Base-by-base conservation (phyloP, 2,888 invertebrate genomes). In the Lepidonotus clava region DNA sequence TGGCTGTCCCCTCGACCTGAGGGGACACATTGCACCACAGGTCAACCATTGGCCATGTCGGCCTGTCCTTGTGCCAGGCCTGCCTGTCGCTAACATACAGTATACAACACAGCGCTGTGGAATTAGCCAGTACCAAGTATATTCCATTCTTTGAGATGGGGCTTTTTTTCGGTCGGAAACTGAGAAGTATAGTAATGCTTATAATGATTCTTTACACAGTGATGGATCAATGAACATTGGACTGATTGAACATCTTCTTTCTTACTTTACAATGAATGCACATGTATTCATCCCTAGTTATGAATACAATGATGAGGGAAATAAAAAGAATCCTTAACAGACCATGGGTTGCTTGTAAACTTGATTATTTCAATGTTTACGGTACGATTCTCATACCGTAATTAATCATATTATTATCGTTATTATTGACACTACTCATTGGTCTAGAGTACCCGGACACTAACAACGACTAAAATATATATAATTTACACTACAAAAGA, bases 401-500 rank as follows among this genome's bases (percentile, higher is more conserved):
- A n/a, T n/a, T n/a, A n/a, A n/a, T n/a, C n/a, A n/a, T n/a, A n/a
- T n/a, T n/a, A n/a, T n/a, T n/a, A n/a, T n/a, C n/a, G n/a, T n/a
- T n/a, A n/a, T n/a, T n/a, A n/a, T n/a, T n/a, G n/a, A n/a, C n/a
- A n/a, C 38, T 71, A 71, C 71, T 38, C 71, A 34, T 41, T 34
- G 36, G 36, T 53, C 56, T 56, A 38, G 67, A 66, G 24, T 66
- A 66, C 56, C 67, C 34, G 6, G 46, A 84, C 66, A 66, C 67
- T 66, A 67, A 84, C 34, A 84, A 66, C 66, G 67, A 84, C 66
- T 84, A 84, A 84, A 84, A 84, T n/a, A 66, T 66, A 66, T 66
- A 84, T 84, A 61, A 84, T 84, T 84, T 84, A 84, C 56, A 67
- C 84, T 66, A 61, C 67, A 84, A 38, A 41, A 67, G 67, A 66